Base-by-base conservation (phyloP, 2,888 invertebrate genomes). In the Urechis unicinctus region DNA sequence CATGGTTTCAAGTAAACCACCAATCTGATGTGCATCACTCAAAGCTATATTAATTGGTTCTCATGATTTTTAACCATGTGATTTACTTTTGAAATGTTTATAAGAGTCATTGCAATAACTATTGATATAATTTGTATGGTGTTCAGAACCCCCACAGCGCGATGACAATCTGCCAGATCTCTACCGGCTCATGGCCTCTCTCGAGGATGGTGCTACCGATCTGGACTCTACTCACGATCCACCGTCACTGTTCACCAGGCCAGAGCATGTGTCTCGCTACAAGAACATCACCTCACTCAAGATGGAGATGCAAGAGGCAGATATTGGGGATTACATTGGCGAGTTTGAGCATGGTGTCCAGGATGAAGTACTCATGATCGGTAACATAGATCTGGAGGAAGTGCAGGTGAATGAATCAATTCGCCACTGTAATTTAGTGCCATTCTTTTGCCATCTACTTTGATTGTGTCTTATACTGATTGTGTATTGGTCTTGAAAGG, bases 311-410 rank as follows among this genome's bases (percentile, higher is more conserved):
- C 71, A 73, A 58, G 67, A 70, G 43, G 67, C 65, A 3, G 69
- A 72, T 46, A 60, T 74, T 41, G 64, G 62, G 3, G 66, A 67
- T 9, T 74, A 74, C 52, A 59, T 73, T 41, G 64, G 66, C 24
- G 64, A 70, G 22, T 74, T 75, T 61, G 72, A 72, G 54, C 64
- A 65, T 1, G 69, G 66, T 2, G 67, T 72, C 4, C 59, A 60
- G 44, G 71, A 73, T 50, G 73, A 75, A 45, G 69, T 74, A 36
- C 67, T 75, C 22, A 71, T 75, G 72, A 64, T 75, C 29, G 74
- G 73, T 1, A 66, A 63, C 50, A 73, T 75, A 50, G 65, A 67
- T 2, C 63, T 75, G 56, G 71, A 73, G 55, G 74, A 75, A 41
- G 69, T 75, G 1, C 65, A 65, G 65, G 65, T 64, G 41, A 25